Base-by-base conservation (phyloP, 1,140 invertebrate species). In the Drosophila ogumai region DNA sequence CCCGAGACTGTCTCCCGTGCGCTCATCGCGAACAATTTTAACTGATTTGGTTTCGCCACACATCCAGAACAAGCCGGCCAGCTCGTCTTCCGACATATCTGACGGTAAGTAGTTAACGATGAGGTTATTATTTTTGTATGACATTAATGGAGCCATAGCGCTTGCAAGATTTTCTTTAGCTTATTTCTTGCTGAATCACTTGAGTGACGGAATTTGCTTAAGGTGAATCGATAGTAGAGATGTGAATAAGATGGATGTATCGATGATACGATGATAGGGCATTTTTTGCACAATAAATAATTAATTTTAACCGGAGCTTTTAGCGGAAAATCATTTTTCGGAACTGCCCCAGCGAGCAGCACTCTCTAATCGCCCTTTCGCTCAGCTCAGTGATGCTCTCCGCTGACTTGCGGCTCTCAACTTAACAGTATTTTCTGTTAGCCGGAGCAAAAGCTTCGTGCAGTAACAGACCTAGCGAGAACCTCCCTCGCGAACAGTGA, bases 321-420 rank as follows among this genome's bases (percentile, higher is more conserved):
- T 12, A 1, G 9, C 6, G 17, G 7, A 34, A 22, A n/a, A 4
- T 12, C 3, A 6, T 41, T 65, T 71, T 19, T 8, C 50, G 52
- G 78, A 81, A 72, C 34, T 46, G 31, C 77, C 32, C 36, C 40
- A 56, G 8, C 19, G 43, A 40, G 38, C 13, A 25, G n/a, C 36
- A 32, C 58, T 58, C 56, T 41, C 32, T 56, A 10, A 15, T 74
- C 13, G 34, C 38, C 54, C 40, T 43, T 15, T 28, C 52, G 31
- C 32, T 50, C 3, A 40, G 31, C 17, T 32, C 17, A 38, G 47
- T 56, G 49, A 0, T 44, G 50, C 22, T 52, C 31, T 56, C 52
- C 73, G 10, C 36, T 38, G 3, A 12, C 41, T 13, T 10, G 10
- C 25, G 17, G 9, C 9, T 44, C 41, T 44, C 41, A 19, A 12